Evolutionary conservation across 2,888 invertebrate species (phyloP).

Genomic region (Acronicta alni): DNA sequence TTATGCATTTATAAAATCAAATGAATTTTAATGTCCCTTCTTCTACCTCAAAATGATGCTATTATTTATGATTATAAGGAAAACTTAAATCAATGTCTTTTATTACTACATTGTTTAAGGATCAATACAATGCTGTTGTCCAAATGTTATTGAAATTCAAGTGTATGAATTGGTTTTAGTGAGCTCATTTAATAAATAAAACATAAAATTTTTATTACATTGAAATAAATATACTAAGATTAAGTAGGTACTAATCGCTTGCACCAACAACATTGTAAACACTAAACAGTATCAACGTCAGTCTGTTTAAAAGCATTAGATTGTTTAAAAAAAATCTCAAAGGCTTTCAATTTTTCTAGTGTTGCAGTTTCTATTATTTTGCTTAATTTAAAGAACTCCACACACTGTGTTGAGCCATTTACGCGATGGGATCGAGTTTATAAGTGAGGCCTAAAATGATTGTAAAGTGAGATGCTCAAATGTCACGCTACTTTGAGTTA

Average conservation of each 20-base stretch:
- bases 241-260: constrained; percentile 1
- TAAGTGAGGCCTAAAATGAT: constrained; percentile 22
- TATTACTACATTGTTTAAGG: background rate
- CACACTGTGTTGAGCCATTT: background rate
- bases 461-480: background rate
- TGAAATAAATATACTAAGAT: background rate
- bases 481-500: constrained; percentile 8
- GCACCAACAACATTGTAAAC: background rate
- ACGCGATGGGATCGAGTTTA: background rate
- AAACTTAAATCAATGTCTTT: background rate
- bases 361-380: constrained; percentile 1
- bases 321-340: constrained; percentile 36
- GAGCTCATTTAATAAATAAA: background rate
- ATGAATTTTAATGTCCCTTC: constrained; percentile 36
- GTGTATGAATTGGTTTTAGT: background rate
- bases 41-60: constrained; percentile 61
- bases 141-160: background rate
- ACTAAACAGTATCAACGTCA: constrained; percentile 17
- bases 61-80: constrained; percentile 38
- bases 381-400: background rate
- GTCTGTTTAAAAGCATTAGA: constrained; percentile 5
- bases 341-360: constrained; percentile 1
- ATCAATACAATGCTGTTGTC: background rate
- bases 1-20: constrained; percentile 43
- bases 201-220: no score